Percentiles rank a stretch among this genome's conserved stretches.
Conservation (phyloP, 1,140 invertebrate genomes). For the Diachasmimorpha longicaudata region DNA sequence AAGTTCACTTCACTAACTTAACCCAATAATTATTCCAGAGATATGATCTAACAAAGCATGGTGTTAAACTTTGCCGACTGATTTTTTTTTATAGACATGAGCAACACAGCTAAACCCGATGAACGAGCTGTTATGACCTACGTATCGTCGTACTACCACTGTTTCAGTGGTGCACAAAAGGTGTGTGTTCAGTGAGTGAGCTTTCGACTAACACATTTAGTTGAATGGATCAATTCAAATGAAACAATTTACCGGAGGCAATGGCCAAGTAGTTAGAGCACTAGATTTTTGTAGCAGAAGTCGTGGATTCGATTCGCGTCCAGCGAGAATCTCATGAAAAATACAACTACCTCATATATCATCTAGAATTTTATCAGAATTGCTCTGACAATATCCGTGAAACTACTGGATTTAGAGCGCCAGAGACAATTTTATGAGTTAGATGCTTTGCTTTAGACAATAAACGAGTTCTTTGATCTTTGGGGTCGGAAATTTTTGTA, state of each 20-base stretch:
- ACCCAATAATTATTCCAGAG: neutral
- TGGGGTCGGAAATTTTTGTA: no score
- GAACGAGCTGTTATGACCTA: constrained; percentile 99
- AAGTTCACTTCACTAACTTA: neutral
- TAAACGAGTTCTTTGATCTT: no score
- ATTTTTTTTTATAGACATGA: constrained; percentile 86
- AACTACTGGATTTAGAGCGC: no score
- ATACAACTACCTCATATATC: no score
- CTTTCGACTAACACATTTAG: constrained; percentile 13
- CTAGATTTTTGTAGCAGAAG: no score
- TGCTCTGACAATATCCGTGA: no score
- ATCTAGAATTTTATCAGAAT: no score
- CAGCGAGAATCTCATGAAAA: no score
- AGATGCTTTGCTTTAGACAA: no score
- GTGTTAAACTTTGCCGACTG: constrained; percentile 54
- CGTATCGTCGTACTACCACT: constrained; percentile 99
- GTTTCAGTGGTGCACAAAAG: constrained; percentile 99
- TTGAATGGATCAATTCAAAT: neutral
- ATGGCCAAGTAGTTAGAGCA: no score
- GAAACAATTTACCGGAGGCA: neutral
- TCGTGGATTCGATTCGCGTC: no score
- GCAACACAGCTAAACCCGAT: constrained; percentile 97
- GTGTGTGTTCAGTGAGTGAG: constrained; percentile 65
- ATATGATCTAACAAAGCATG: constrained; percentile 55
- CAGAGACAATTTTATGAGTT: no score